phyloP scores from a whole-genome alignment of 2,888 invertebrate genomes.

The Hydraecia micacea region DNA sequence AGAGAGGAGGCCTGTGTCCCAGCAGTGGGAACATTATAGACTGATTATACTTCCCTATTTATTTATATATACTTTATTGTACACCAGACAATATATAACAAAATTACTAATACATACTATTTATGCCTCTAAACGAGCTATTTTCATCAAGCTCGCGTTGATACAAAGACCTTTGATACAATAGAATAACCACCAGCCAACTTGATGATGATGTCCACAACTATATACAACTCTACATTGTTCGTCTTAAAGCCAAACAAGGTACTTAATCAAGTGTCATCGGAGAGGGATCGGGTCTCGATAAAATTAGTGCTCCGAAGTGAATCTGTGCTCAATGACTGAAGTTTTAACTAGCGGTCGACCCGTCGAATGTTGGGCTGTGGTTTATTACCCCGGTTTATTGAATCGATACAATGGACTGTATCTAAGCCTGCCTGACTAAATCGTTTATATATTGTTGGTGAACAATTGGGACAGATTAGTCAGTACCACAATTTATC shows the following conservation, averaged over 20 bases:
- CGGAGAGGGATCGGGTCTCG: slow-evolving; percentile 7
- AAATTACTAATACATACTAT: too few relatives aligned
- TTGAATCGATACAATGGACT: slow-evolving; percentile 18
- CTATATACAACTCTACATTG: not conserved
- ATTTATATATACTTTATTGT: too few relatives aligned
- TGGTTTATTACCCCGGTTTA: slow-evolving; percentile 18
- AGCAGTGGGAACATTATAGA: too few relatives aligned
- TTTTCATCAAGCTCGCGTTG: too few relatives aligned
- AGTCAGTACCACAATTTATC: not conserved
- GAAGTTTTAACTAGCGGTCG: slow-evolving; percentile 47
- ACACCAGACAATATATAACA: too few relatives aligned
- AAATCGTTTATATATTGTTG: slow-evolving; percentile 1
- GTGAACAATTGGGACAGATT: slow-evolving; percentile 16
- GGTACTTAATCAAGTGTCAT: slow-evolving; percentile 18
- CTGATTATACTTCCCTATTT: too few relatives aligned
- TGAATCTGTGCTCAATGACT: slow-evolving; percentile 4
- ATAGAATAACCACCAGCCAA: too few relatives aligned
- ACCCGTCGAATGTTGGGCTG: slow-evolving; percentile 1
- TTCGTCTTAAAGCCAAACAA: slow-evolving; percentile 17
- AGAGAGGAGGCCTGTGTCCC: too few relatives aligned
- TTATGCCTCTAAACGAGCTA: too few relatives aligned
- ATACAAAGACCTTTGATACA: too few relatives aligned
- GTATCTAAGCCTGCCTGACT: not conserved
- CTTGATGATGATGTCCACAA: not conserved
- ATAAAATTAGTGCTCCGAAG: slow-evolving; percentile 25